Base-by-base conservation (phyloP, 2,888 invertebrate species). In the Holacanthella duospinosa region DNA sequence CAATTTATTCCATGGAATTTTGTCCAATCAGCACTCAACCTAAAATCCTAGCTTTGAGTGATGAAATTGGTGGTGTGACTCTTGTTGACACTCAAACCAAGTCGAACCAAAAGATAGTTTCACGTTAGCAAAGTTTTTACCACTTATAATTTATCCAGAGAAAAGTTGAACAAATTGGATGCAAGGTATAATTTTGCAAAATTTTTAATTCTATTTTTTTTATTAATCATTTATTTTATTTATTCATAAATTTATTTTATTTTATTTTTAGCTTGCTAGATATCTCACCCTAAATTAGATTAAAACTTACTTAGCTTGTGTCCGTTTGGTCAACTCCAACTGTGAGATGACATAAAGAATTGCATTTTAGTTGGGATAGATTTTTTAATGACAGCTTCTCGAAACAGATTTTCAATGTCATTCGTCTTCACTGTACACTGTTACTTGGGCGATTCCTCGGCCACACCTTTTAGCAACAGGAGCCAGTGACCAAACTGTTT, bases 351-450 rank as follows among this genome's bases (percentile, higher is more conserved):
- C n/a, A n/a, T n/a, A n/a, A n/a, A n/a, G n/a, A n/a, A n/a, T n/a
- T n/a, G n/a, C n/a, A n/a, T n/a, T n/a, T n/a, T n/a, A n/a, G n/a
- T n/a, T n/a, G n/a, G n/a, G n/a, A n/a, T n/a, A n/a, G n/a, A n/a
- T n/a, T n/a, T n/a, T n/a, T n/a, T n/a, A n/a, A n/a, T n/a, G n/a
- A n/a, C n/a, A n/a, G n/a, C n/a, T n/a, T n/a, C n/a, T n/a, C n/a
- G n/a, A n/a, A n/a, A n/a, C 55, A 71, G 74, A 68, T 44, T 56
- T 66, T 21, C 74, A 79, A 73, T 82, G 81, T 64, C 93, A 93
- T 77, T 83, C 82, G 74, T 93, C 93, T 80, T 93, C 93, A 0
- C 86, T 93, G 36, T 93, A 93, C 76, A 93, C 93, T 77, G 76
- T 93, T 60, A 86, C 87, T 1, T 94, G 93, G 93, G 85, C 86